A percentile compares a stretch with the other conserved stretches of the same genome.
Conservation (phyloP, 64 coral and sea anemone species). For the Anthopleura sola region DNA sequence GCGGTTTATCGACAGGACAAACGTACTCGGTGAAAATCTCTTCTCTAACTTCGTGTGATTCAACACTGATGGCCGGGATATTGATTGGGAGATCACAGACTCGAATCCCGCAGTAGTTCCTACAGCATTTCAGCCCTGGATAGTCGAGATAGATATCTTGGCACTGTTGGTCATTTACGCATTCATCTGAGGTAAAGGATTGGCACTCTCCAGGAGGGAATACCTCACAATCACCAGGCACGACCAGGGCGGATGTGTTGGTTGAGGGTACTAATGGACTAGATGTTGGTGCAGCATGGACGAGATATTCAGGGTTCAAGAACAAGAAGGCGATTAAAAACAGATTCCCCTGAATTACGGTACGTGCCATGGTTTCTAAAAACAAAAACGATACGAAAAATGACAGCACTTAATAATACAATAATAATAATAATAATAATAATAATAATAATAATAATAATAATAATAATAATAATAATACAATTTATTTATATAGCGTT, state of each 20-base stretch:
- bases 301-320: neutral
- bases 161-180: neutral
- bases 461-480: too few species aligned
- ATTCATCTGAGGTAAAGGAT: neutral
- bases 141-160: neutral
- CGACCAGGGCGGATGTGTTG: neutral
- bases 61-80: too few species aligned
- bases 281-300: neutral
- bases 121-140: neutral
- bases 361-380: neutral
- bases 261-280: neutral
- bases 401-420: too few species aligned
- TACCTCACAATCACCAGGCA: neutral
- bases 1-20: neutral
- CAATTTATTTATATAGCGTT: too few species aligned
- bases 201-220: neutral
- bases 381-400: neutral
- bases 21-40: neutral
- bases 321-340: neutral
- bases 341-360: neutral
- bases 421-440: too few species aligned
- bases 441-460: too few species aligned
- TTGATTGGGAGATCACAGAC: neutral
- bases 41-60: too few species aligned
- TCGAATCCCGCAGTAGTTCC: neutral